These are phyloP conservation scores for Achlya flavicornis DNA, from an alignment of 2,888 invertebrate genomes.

Conservation along the genomic window DNA sequence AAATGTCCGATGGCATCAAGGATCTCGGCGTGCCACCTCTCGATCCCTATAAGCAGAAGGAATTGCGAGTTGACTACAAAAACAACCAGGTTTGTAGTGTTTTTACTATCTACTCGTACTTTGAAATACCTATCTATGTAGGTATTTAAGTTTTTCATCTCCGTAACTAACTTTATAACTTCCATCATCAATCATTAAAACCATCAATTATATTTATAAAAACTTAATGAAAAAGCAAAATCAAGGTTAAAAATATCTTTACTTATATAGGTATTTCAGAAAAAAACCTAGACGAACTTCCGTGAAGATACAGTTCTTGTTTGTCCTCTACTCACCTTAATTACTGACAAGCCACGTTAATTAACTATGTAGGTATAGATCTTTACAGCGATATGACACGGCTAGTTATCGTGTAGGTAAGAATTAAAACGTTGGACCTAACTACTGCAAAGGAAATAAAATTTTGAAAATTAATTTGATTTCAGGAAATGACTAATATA, in stretches of 20 bases:
- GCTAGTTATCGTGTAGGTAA: background rate
- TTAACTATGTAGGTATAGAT: too few relatives aligned
- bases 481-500: too few relatives aligned
- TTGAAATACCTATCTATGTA: background rate
- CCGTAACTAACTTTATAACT: too few relatives aligned
- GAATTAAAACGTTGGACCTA: background rate
- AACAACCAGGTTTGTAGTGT: slow-evolving; percentile 67
- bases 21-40: slow-evolving; percentile 78
- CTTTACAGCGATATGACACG: background rate
- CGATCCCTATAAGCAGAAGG: slow-evolving; percentile 79
- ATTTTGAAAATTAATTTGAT: too few relatives aligned
- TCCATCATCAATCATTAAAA: too few relatives aligned
- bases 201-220: too few relatives aligned
- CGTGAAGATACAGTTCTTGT: background rate
- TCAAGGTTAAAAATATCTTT: background rate
- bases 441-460: too few relatives aligned
- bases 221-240: background rate
- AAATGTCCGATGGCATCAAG: slow-evolving; percentile 70
- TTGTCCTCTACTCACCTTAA: background rate
- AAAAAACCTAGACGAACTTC: background rate
- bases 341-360: background rate
- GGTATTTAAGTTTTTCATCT: too few relatives aligned
- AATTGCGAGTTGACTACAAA: slow-evolving; percentile 69
- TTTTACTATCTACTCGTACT: background rate
- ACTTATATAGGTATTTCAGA: background rate